Conservation (phyloP, 2,797 vertebrate species). For the Aphelocoma californica region DNA sequence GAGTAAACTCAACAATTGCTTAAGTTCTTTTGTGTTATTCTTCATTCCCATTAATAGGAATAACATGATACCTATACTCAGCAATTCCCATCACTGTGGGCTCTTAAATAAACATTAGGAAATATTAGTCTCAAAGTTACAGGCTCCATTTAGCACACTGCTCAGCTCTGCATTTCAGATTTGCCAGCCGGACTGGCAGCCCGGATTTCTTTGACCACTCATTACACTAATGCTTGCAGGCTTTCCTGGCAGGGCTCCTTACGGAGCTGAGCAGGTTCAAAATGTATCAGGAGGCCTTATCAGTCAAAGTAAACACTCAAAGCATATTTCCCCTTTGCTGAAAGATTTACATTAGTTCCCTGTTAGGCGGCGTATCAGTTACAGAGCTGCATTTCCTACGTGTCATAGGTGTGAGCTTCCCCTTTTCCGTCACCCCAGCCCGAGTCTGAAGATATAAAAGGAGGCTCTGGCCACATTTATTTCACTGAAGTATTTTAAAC, state of each 20-base stretch:
- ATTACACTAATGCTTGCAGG: not conserved
- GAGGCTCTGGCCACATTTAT: not conserved
- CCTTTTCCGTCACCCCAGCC: not conserved
- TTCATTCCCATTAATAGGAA: slow-evolving; percentile 41
- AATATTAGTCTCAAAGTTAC: not conserved
- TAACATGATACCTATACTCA: slow-evolving; percentile 8
- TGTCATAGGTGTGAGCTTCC: not conserved
- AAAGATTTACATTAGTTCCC: slow-evolving; percentile 9
- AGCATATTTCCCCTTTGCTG: slow-evolving; percentile 15
- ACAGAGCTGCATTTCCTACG: not conserved
- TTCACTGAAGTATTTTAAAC: not conserved
- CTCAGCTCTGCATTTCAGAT: not conserved
- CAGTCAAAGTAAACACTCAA: slow-evolving; percentile 4
- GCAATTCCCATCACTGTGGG: not conserved
- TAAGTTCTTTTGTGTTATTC: slow-evolving; percentile 37
- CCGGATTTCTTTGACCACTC: not conserved
- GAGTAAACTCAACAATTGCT: slow-evolving; percentile 40
- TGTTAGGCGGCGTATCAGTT: not conserved
- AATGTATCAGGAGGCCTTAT: slow-evolving; percentile 19
- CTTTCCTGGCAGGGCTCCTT: not conserved
- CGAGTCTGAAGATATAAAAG: not conserved
- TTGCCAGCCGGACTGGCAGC: not conserved
- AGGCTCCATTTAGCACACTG: not conserved
- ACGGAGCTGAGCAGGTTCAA: not conserved
- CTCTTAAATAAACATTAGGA: slow-evolving; percentile 53